Percentiles rank a stretch among this genome's conserved stretches.
Evolutionary conservation across 1,140 invertebrate genomes (phyloP).

Genomic region (Colletes latitarsis): DNA sequence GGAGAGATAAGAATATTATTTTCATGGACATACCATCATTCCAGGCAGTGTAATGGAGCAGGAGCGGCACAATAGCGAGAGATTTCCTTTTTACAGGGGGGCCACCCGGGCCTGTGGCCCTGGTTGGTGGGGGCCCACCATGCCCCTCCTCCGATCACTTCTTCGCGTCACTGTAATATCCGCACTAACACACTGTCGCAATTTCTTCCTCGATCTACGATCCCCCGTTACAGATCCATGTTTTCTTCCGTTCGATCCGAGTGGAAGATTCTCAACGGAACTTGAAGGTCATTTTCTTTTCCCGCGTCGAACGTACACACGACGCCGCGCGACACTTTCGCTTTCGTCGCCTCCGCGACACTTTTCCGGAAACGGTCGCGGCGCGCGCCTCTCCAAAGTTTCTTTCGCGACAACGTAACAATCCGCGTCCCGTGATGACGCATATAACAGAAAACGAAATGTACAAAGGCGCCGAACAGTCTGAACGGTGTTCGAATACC

Average conservation of each 20-base stretch:
- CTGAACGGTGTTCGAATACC: too few species aligned
- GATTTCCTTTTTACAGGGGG: constrained; percentile 68
- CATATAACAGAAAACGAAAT: not conserved
- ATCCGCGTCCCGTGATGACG: not conserved
- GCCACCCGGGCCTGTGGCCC: constrained; percentile 69
- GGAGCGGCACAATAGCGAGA: constrained; percentile 59
- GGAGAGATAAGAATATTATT: constrained; percentile 12
- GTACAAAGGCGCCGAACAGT: too few species aligned
- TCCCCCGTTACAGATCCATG: constrained; percentile 23
- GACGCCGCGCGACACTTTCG: constrained; percentile 16
- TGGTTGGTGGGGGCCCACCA: constrained; percentile 69
- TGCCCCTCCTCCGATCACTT: constrained; percentile 62
- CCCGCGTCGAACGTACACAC: not conserved
- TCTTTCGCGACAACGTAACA: not conserved
- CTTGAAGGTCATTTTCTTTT: constrained; percentile 63
- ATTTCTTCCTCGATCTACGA: not conserved
- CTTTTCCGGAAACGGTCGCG: constrained; percentile 14
- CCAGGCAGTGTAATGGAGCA: constrained; percentile 70
- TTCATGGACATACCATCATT: constrained; percentile 78
- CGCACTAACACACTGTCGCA: constrained; percentile 20
- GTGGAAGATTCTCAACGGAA: constrained; percentile 56
- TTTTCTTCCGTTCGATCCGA: not conserved
- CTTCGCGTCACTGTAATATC: constrained; percentile 23
- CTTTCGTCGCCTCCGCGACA: constrained; percentile 22
- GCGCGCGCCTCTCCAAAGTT: not conserved